Evolutionary conservation across 1,140 invertebrate genomes (phyloP), one percentile per base, ranked within the genome.

Genomic region (Orchesella cincta): DNA sequence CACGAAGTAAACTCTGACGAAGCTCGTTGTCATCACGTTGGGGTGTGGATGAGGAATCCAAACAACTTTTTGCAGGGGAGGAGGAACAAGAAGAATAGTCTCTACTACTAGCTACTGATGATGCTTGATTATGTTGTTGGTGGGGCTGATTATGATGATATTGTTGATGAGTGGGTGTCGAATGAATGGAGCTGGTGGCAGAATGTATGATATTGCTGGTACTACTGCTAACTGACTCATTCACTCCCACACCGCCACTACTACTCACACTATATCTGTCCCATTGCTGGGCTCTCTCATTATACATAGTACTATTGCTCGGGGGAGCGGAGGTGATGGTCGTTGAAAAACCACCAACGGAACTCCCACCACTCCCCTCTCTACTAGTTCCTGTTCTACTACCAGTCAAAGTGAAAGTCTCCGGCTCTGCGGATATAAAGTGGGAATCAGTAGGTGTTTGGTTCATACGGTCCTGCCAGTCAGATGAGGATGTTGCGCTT

Each of bases 391-490:
- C 39, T 8, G 39, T 57, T 57, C 52, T 3, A 18, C 52, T 23
- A n/a, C 39, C 39, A 46, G 39, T 36, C 14, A n/a, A 73, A 18
- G 34, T 73, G 34, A 73, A 73, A 5, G 71, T 36, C 3, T 73
- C 71, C 14, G n/a, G 2, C 29, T 70, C 62, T 16, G 29, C 12
- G 31, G 78, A 64, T 39, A 78, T 78, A 31, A 73, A 78, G 1
- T 23, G 36, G 36, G 81, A 74, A 67, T 81, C 81, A 0, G n/a
- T 20, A 3, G 79, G 20, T 1, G 81, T 76, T 62, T 81, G 81
- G 64, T 79, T 80, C 78, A 81, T 78, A 26, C 78, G 36, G 16
- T 78, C 74, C 62, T 81, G 81, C 81, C 81, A 81, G 73, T 81
- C 81, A n/a, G 80, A 78, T 1, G 77, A 34, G 0, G 78, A 31